Conservation (phyloP, 2,888 invertebrate species). For the Gryllus longicercus region DNA sequence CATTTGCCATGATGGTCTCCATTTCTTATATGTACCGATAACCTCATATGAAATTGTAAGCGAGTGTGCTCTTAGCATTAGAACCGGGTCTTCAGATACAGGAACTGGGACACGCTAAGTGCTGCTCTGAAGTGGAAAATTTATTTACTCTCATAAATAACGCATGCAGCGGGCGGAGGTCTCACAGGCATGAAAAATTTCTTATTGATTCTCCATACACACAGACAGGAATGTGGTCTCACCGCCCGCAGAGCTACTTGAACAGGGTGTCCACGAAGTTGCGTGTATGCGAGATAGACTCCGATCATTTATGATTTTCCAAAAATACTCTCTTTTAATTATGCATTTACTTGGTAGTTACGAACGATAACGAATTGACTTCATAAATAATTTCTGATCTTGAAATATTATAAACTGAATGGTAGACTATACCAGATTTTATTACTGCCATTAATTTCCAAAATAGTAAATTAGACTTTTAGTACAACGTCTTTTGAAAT, state of each 20-base stretch:
- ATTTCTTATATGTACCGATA: neutral
- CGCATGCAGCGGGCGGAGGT: slow-evolving; percentile 4
- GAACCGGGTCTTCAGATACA: neutral
- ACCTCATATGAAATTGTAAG: neutral
- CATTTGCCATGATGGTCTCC: neutral
- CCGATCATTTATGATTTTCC: no score
- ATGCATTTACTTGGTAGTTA: no score
- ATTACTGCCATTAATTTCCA: no score
- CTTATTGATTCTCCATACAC: slow-evolving; percentile 10
- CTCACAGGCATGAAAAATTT: slow-evolving; percentile 10
- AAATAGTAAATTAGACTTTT: no score
- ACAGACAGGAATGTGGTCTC: slow-evolving; percentile 2
- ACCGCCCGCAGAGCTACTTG: neutral
- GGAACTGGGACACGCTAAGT: neutral
- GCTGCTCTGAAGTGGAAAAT: neutral
- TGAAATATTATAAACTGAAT: no score
- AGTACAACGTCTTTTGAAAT: no score
- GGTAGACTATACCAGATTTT: no score
- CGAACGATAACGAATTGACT: no score
- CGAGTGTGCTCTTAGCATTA: neutral
- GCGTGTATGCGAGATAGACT: no score
- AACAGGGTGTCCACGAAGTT: no score
- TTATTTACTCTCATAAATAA: slow-evolving; percentile 17
- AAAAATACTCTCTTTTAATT: no score
- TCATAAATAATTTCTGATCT: no score